Percentiles rank a stretch among this genome's conserved stretches.
Evolutionary conservation across 1,140 invertebrate genomes (phyloP).

Genomic region (Bombus difficillimus): DNA sequence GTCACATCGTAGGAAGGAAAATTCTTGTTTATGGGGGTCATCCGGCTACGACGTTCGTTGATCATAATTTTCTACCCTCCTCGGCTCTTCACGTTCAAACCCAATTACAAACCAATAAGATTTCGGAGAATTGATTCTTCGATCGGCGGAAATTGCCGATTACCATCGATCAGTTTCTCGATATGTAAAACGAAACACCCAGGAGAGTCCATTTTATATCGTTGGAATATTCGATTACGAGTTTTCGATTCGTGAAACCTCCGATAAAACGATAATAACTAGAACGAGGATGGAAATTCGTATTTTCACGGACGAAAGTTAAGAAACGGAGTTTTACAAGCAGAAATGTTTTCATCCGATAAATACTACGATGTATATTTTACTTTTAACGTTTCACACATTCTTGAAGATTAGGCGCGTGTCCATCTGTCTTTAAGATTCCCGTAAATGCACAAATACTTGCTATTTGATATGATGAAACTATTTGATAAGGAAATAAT

Average conservation of each 20-base stretch:
- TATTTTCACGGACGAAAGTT: not conserved
- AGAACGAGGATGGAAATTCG: not conserved
- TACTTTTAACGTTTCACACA: too few species aligned
- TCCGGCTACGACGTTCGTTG: not conserved
- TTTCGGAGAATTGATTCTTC: not conserved
- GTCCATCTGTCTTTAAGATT: too few species aligned
- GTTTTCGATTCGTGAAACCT: not conserved
- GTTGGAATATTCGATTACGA: not conserved
- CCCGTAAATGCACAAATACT: too few species aligned
- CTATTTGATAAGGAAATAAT: too few species aligned
- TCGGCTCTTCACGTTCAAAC: not conserved
- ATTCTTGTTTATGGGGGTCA: not conserved
- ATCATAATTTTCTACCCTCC: not conserved
- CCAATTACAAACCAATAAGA: not conserved
- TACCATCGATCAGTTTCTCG: not conserved
- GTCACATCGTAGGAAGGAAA: not conserved
- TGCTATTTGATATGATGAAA: too few species aligned
- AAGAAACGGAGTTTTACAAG: not conserved
- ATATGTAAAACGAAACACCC: not conserved
- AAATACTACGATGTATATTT: too few species aligned
- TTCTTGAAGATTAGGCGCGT: too few species aligned
- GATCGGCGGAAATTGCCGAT: not conserved
- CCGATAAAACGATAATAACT: not conserved
- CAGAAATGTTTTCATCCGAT: not conserved
- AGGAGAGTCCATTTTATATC: not conserved